These are phyloP conservation scores for Bos javanicus DNA, from an alignment of 2,113 vertebrate genomes.

Conservation along the genomic window DNA sequence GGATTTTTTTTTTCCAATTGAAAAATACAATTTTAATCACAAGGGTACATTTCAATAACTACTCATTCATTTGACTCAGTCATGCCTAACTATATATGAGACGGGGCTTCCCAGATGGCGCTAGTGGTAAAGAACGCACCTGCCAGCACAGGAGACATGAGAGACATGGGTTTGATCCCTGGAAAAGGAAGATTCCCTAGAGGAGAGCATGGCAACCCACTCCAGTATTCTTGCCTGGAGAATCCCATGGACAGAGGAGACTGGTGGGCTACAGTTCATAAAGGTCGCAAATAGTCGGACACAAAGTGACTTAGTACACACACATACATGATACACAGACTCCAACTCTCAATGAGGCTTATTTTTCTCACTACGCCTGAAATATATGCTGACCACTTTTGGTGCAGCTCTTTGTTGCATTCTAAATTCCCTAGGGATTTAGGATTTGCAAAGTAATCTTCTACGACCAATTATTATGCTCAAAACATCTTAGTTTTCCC, in stretches of 20 bases:
- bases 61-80: not conserved
- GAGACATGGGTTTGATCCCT: not conserved
- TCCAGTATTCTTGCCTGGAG: not conserved
- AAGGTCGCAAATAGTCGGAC: not conserved
- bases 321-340: not conserved
- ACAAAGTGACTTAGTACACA: not conserved
- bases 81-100: not conserved
- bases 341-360: not conserved
- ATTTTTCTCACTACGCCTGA: not conserved
- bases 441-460: conserved; percentile 31
- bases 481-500: not conserved
- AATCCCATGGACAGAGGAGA: not conserved
- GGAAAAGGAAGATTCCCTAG: not conserved
- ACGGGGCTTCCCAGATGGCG: not conserved
- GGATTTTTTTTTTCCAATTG: not conserved
- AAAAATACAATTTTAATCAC: conserved; percentile 34
- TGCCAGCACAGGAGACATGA: not conserved
- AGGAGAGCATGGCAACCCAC: not conserved
- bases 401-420: not conserved
- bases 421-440: not conserved
- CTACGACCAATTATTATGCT: not conserved
- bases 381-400: not conserved
- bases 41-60: not conserved
- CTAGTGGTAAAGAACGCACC: not conserved
- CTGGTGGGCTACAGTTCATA: not conserved